Conservation (phyloP, 2,113 vertebrate species). For the Chaetodon trifascialis region DNA sequence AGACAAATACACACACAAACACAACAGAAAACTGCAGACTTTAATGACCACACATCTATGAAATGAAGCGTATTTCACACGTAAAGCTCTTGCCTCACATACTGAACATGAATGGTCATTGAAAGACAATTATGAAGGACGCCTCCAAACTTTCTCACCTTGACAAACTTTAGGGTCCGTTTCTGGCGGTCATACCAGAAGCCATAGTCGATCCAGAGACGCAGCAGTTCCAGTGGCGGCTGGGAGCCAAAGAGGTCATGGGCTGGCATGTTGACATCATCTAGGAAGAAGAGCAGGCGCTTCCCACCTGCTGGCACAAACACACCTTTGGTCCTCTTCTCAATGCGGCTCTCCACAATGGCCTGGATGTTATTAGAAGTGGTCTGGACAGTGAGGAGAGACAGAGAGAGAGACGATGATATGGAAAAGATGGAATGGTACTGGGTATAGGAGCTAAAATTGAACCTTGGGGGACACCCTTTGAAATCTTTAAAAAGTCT, state of each 20-base stretch:
- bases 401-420: not conserved
- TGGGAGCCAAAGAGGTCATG: slow-evolving; percentile 90
- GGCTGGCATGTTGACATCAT: slow-evolving; percentile 93
- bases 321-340: slow-evolving; percentile 90
- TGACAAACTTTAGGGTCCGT: slow-evolving; percentile 83
- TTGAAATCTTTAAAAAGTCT: too few relatives aligned
- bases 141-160: slow-evolving; percentile 46
- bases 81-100: not conserved
- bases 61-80: not conserved
- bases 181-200: slow-evolving; percentile 92
- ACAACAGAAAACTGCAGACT: not conserved
- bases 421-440: not conserved
- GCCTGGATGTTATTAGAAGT: slow-evolving; percentile 89
- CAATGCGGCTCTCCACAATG: slow-evolving; percentile 89
- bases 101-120: not conserved
- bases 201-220: slow-evolving; percentile 91
- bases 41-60: accelerated
- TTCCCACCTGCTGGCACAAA: slow-evolving; percentile 90
- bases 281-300: slow-evolving; percentile 89
- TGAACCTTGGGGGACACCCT: too few relatives aligned
- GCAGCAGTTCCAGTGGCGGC: slow-evolving; percentile 90
- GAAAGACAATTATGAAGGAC: not conserved
- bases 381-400: slow-evolving; percentile 84
- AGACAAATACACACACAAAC: slow-evolving; percentile 14
- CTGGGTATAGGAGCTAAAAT: not conserved